Evolutionary conservation across 1,140 invertebrate genomes (phyloP).

Genomic region (Aradophagus sp.): DNA sequence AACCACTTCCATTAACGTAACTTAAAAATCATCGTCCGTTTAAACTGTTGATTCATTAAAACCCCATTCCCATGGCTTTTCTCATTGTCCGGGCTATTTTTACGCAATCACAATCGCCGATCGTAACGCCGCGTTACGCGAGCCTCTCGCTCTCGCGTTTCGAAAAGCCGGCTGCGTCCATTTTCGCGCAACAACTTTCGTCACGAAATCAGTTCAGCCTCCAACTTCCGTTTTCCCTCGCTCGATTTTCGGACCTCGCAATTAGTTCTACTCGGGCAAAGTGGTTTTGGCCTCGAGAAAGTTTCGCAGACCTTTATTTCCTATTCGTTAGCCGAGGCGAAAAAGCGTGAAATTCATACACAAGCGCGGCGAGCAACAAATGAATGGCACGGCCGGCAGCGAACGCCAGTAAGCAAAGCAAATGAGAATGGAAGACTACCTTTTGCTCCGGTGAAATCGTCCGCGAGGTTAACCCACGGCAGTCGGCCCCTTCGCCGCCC

Average conservation of each 20-base stretch:
- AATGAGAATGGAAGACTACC: constrained; percentile 29
- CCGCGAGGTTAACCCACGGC: constrained; percentile 37
- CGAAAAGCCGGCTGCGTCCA: no score
- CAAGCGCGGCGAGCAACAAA: constrained; percentile 29
- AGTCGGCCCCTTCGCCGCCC: constrained; percentile 3
- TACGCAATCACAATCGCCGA: no score
- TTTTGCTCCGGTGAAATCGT: constrained; percentile 37
- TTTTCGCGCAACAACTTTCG: no score
- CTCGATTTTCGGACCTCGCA: background rate
- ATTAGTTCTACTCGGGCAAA: constrained; percentile 12
- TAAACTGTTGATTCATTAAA: no score
- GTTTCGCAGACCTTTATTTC: constrained; percentile 36
- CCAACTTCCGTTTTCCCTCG: background rate
- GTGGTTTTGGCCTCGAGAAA: no score
- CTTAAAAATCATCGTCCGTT: no score
- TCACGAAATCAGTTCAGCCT: background rate
- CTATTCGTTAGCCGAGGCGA: constrained; percentile 37
- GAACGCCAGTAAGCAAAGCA: background rate
- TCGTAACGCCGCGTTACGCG: no score
- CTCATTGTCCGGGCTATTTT: no score
- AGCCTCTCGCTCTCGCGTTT: no score
- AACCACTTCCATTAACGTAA: no score
- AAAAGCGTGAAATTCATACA: constrained; percentile 49
- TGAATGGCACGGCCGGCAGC: constrained; percentile 26
- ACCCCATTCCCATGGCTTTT: no score